A percentile compares a stretch with the other conserved stretches of the same genome.
Conservation (phyloP, 2,113 vertebrate genomes). For the Cebidichthys violaceus region DNA sequence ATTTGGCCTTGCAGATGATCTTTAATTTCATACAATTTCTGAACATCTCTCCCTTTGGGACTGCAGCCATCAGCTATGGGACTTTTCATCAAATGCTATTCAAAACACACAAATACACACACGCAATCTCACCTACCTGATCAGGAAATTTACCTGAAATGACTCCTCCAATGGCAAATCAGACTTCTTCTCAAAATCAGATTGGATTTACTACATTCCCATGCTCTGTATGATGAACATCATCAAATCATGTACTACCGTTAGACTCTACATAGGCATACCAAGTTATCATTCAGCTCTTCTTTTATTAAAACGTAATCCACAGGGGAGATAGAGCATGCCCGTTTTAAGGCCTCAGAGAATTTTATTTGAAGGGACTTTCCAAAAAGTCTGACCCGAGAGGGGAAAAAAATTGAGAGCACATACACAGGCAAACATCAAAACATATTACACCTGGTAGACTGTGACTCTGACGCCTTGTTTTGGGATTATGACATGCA, state of each 20-base stretch:
- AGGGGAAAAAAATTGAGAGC: slow-evolving; percentile 32
- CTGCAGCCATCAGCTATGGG: slow-evolving; percentile 27
- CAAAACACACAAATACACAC: slow-evolving; percentile 34
- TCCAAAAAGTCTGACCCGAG: slow-evolving; percentile 31
- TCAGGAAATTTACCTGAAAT: slow-evolving; percentile 22
- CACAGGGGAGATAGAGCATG: slow-evolving; percentile 26
- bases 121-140: slow-evolving; percentile 7
- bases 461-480: slow-evolving; percentile 33
- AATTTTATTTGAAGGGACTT: slow-evolving; percentile 17
- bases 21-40: slow-evolving; percentile 58
- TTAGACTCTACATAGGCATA: background rate
- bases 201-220: background rate
- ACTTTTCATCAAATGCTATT: slow-evolving; percentile 27
- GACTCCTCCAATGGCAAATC: background rate
- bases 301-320: slow-evolving; percentile 19
- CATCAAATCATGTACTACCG: background rate
- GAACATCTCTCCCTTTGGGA: slow-evolving; percentile 52
- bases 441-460: slow-evolving; percentile 50
- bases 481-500: slow-evolving; percentile 35
- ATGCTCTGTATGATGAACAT: background rate
- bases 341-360: slow-evolving; percentile 25
- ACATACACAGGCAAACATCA: slow-evolving; percentile 37
- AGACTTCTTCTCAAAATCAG: background rate
- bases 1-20: slow-evolving; percentile 53
- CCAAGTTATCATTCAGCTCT: slow-evolving; percentile 28